Evolutionary conservation across 1,140 invertebrate species (phyloP), one percentile per base, ranked within the genome.

Genomic region (Scylla paramamosain): DNA sequence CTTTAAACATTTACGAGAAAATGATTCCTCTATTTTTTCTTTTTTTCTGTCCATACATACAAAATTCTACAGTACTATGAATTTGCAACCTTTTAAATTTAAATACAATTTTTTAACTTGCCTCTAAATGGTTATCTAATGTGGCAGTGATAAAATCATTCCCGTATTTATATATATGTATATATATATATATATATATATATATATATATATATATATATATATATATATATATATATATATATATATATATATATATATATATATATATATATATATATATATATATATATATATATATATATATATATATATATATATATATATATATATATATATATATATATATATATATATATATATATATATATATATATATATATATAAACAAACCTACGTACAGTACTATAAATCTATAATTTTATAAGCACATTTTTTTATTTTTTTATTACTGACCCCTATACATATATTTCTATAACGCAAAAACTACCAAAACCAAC

Each of bases 351-450:
- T 92, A 67, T 92, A 67, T 92, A 67, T 92, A 39, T 39, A 6
- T 92, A 29, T 92, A 59, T 92, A 28, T 92, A 67, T 92, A 67
- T 92, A 29, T 92, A 59, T 92, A 28, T 92, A 67, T 92, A 67
- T 92, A 67, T 92, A 39, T 39, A 6, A 39, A 39, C 39, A 39
- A 39, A 39, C 39, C 6, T 39, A 39, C 39, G 39, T 39, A 39
- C 39, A 39, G 39, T 6, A 39, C 39, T 39, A 29, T 92, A 28
- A 39, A 89, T 89, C 32, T 89, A 89, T 32, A 89, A 39, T 32
- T 89, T 39, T 89, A 39, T 89, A 89, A 39, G 46, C 46, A 89
- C 46, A 39, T 89, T 39, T 89, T n/a, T 45, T 28, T 29, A 4
- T 39, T 6, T 2, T 6, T 39, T 39, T 39, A 39, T 39, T 39